These are phyloP conservation scores for Netelia melanura DNA, from an alignment of 2,888 invertebrate species.

Conservation along the genomic window DNA sequence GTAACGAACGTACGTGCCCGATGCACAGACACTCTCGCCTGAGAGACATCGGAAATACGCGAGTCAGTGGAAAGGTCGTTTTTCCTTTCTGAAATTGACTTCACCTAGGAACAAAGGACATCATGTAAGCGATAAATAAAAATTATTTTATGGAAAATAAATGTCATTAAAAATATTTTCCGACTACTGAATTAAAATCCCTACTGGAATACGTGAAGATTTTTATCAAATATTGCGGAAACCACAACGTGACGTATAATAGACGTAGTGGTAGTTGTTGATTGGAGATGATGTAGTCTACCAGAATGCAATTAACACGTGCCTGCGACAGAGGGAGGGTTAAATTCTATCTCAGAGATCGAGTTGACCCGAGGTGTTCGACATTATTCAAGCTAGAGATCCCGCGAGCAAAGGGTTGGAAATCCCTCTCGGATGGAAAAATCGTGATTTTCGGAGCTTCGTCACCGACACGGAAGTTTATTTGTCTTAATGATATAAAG, in stretches of 20 bases:
- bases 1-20: slow-evolving; percentile 53
- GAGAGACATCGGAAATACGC: slow-evolving; percentile 48
- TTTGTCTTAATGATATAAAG: too few relatives aligned
- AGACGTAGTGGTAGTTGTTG: neutral
- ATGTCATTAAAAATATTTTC: neutral
- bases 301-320: slow-evolving; percentile 10
- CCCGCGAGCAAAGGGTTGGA: neutral
- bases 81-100: neutral
- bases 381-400: slow-evolving; percentile 39
- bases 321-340: neutral
- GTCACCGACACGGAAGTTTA: too few relatives aligned
- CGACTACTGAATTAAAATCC: too few relatives aligned
- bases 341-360: neutral
- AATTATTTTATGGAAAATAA: neutral
- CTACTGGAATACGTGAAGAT: neutral
- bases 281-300: neutral
- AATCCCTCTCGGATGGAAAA: neutral
- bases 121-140: neutral
- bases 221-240: neutral
- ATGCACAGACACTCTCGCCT: slow-evolving; percentile 32
- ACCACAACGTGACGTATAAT: neutral
- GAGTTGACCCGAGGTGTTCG: slow-evolving; percentile 10
- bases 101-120: neutral
- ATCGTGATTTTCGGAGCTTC: too few relatives aligned
- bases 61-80: slow-evolving; percentile 22